A percentile compares a stretch with the other conserved stretches of the same genome.
These are phyloP conservation scores for Oncorhynchus nerka DNA, from an alignment of 2,113 vertebrate species.

Conservation along the genomic window DNA sequence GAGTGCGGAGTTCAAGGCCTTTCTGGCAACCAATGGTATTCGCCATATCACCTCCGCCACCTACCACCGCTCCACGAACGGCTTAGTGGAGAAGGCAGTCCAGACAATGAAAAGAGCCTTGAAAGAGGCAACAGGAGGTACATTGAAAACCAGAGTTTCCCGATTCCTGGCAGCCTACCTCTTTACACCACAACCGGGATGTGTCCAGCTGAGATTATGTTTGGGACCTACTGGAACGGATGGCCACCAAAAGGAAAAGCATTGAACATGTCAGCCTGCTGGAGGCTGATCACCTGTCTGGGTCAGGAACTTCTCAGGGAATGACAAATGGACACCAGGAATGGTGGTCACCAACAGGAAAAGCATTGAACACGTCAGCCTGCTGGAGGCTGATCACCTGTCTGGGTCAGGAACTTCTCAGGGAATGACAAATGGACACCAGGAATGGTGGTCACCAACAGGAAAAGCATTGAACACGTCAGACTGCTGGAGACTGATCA, in stretches of 20 bases:
- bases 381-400: not conserved
- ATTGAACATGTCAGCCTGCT: not conserved
- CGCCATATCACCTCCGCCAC: not conserved
- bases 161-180: not conserved
- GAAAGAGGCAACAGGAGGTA: not conserved
- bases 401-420: not conserved
- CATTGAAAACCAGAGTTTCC: not conserved
- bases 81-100: not conserved
- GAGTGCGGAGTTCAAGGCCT: not conserved
- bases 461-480: not conserved
- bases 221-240: conserved; percentile 12
- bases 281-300: not conserved
- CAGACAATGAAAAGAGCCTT: not conserved
- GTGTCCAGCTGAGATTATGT: conserved; percentile 15
- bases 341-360: not conserved
- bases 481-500: not conserved
- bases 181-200: no score
- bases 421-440: conserved; percentile 9
- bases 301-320: not conserved
- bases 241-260: not conserved
- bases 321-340: conserved; percentile 11
- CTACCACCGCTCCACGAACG: not conserved
- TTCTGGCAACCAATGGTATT: not conserved
- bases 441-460: not conserved
- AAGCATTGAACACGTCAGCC: not conserved